Base-by-base conservation (phyloP, 2,797 vertebrate species). In the Poecilia gillii region DNA sequence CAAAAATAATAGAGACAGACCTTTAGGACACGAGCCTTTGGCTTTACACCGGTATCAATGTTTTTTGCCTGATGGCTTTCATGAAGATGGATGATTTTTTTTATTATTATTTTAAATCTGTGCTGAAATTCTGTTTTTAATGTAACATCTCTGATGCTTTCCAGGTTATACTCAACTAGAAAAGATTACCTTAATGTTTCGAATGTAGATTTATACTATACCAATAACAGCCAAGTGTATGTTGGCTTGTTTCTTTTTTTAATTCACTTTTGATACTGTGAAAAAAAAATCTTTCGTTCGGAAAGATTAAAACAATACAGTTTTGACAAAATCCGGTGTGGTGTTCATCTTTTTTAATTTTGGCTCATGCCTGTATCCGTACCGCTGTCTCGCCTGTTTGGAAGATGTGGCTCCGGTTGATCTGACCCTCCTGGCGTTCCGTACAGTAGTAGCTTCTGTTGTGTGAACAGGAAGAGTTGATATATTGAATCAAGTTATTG, bases 241-340 rank as follows among this genome's bases (percentile, higher is more conserved):
- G 94, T 95, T 96, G 96, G 95, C 95, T 94, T 94, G 90, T 94
- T 94, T 91, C 88, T 90, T 92, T 87, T 93, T 93, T 85, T 95
- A 95, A 95, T 95, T 97, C 96, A 96, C 95, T 97, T 98, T 98
- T 98, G 96, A 98, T 98, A 98, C 97, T 98, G 97, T 98, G 97
- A 98, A 97, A 96, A 95, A 98, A 97, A 96, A 95, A 97, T 97
- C 96, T 98, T 98, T 97, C 97, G 81, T 95, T 95, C 88, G 71
- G 97, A 97, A 97, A 97, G 97, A 98, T 97, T 96, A 96, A 96
- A 96, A 97, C 96, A 96, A 95, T 94, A 96, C 96, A 94, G 94
- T 97, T 97, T 97, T 97, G 95, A 96, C 94, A 96, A 95, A 89
- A 92, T 87, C 82, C 88, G 90, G 90, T 94, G 91, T 96, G 88